Percentiles rank a stretch among this genome's conserved stretches.
Conservation (phyloP, 2,888 invertebrate species). For the Sinotaia quadrata region DNA sequence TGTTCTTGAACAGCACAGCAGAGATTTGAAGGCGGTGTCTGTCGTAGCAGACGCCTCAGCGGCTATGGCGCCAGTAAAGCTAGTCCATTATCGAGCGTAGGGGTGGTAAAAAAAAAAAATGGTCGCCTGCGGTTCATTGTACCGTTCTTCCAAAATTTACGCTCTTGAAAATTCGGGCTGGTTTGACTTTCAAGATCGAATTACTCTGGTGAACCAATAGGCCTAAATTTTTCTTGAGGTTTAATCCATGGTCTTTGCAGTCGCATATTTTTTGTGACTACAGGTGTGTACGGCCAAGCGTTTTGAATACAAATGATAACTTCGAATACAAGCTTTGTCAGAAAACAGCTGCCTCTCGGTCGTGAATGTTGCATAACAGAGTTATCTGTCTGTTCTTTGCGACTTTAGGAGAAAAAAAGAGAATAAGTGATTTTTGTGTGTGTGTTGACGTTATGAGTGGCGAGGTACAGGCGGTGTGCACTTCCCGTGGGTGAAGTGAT, state of each 20-base stretch:
- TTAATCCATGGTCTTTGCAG: background rate
- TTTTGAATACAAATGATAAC: too few relatives aligned
- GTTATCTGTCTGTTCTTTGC: too few relatives aligned
- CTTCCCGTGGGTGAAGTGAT: too few relatives aligned
- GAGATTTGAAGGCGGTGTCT: constrained; percentile 15
- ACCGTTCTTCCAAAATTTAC: background rate
- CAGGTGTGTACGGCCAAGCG: too few relatives aligned
- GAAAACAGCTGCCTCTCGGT: too few relatives aligned
- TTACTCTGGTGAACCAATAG: background rate
- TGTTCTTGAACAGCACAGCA: background rate
- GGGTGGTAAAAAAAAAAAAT: constrained; percentile 18
- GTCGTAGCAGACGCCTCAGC: constrained; percentile 24
- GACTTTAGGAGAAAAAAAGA: too few relatives aligned
- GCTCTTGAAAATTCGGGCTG: background rate
- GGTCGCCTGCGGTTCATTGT: background rate
- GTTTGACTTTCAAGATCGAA: background rate
- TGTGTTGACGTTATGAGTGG: too few relatives aligned
- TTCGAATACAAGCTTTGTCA: too few relatives aligned
- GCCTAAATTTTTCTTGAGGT: background rate
- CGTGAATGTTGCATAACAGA: too few relatives aligned
- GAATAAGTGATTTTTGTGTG: too few relatives aligned
- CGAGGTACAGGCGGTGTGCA: too few relatives aligned
- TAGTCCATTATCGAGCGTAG: constrained; percentile 18
- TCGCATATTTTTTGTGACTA: background rate
- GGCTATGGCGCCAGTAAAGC: constrained; percentile 19